Evolutionary conservation across 1,140 invertebrate species (phyloP).

Genomic region (Pachypeltis micranthus): DNA sequence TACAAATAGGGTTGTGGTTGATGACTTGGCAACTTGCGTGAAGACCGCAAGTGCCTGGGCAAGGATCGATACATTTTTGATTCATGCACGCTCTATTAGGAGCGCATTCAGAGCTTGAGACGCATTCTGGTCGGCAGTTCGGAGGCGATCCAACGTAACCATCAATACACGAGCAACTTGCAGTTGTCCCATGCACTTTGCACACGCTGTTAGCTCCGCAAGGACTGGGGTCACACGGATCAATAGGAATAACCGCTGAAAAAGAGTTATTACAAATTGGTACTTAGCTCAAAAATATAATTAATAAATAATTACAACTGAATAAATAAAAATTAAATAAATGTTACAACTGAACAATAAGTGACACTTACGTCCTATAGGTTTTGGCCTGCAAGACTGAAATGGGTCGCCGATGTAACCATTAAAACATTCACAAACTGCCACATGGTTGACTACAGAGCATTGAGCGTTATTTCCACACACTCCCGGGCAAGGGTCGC

Average conservation of each 20-base stretch:
- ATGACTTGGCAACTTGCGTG: conserved; percentile 65
- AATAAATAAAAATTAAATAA: conserved; percentile 36
- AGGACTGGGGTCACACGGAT: conserved; percentile 66
- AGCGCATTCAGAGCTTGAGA: conserved; percentile 63
- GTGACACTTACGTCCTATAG: conserved; percentile 40
- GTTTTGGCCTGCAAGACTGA: conserved; percentile 53
- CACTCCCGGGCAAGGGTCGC: conserved; percentile 72
- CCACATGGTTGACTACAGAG: conserved; percentile 65
- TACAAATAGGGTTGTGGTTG: conserved; percentile 75
- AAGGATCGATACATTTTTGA: conserved; percentile 71
- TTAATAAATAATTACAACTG: neutral
- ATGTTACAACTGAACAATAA: conserved; percentile 20
- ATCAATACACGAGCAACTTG: conserved; percentile 63
- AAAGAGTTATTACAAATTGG: too few relatives aligned
- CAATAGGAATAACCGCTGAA: conserved; percentile 37
- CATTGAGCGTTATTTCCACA: conserved; percentile 70
- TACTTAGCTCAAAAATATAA: too few relatives aligned
- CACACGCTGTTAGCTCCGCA: conserved; percentile 73
- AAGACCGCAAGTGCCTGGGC: conserved; percentile 61
- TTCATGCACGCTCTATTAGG: conserved; percentile 60
- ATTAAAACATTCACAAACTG: conserved; percentile 60
- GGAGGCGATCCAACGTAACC: conserved; percentile 66
- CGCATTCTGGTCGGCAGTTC: conserved; percentile 63
- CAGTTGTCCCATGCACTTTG: conserved; percentile 47
- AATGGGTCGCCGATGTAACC: conserved; percentile 72